phyloP scores from a whole-genome alignment of 2,113 vertebrate species.

The Pardalotus punctatus region DNA sequence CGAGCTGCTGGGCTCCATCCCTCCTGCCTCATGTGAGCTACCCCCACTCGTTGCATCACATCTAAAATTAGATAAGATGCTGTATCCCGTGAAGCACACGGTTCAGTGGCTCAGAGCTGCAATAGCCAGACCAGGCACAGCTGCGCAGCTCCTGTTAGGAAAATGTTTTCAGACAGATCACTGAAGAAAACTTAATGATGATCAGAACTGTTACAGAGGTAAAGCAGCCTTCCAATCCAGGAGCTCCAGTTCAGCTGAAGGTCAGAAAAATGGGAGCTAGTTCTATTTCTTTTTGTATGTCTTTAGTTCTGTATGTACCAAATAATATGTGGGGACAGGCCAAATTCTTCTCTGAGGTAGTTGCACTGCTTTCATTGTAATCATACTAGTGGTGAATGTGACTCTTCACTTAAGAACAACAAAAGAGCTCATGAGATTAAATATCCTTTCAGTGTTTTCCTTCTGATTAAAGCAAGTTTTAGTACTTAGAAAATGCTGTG shows the following conservation, averaged over 20 bases:
- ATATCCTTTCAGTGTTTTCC: neutral
- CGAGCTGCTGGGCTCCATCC: neutral
- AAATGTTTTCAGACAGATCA: neutral
- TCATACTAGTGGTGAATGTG: neutral
- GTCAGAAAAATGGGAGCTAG: constrained; percentile 4
- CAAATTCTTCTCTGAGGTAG: neutral
- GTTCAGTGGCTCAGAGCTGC: neutral
- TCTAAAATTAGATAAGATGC: neutral
- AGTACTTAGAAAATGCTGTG: neutral
- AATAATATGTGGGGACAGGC: neutral
- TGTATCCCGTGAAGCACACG: rapidly evolving
- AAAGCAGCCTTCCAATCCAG: neutral
- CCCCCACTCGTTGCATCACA: neutral
- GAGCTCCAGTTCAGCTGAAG: neutral
- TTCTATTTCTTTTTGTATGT: neutral
- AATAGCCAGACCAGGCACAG: neutral
- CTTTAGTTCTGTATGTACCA: neutral
- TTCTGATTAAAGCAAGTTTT: neutral
- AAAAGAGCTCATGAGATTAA: neutral
- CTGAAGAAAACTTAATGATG: neutral
- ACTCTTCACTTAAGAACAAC: neutral
- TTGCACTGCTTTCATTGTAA: neutral
- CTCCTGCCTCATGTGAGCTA: neutral
- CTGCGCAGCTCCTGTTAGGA: neutral
- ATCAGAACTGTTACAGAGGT: neutral